These are phyloP conservation scores for Malacoctenus gilli DNA, from an alignment of 2,797 vertebrate species.

Conservation along the genomic window DNA sequence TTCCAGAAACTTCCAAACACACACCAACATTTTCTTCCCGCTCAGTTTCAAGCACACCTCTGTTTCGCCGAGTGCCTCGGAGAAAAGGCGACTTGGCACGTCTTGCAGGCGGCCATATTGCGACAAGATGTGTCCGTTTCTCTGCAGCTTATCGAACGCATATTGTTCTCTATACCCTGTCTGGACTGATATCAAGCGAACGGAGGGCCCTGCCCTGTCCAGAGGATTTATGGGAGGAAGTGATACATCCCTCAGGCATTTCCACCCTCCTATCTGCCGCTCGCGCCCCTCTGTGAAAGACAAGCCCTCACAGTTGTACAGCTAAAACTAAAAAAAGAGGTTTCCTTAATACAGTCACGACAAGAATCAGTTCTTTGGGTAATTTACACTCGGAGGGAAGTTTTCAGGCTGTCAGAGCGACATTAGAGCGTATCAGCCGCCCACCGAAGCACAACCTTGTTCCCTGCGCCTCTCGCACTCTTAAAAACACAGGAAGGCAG, in stretches of 20 bases:
- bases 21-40: constrained; percentile 11
- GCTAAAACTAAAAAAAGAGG: not conserved
- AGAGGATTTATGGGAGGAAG: constrained; percentile 66
- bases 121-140: constrained; percentile 27
- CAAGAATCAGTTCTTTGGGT: constrained; percentile 1
- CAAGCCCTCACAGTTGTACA: constrained; percentile 1
- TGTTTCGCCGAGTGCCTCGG: not conserved
- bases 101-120: constrained; percentile 11
- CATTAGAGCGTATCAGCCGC: not conserved
- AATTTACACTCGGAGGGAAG: not conserved
- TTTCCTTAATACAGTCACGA: constrained; percentile 15
- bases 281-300: constrained; percentile 30
- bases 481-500: too few species aligned
- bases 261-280: constrained; percentile 65
- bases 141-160: constrained; percentile 41
- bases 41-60: not conserved
- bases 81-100: not conserved
- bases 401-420: not conserved
- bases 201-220: constrained; percentile 56
- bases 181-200: constrained; percentile 52
- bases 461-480: not conserved
- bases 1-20: constrained; percentile 26
- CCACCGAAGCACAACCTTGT: not conserved
- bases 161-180: constrained; percentile 39
- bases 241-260: constrained; percentile 75